Evolutionary conservation across 1,140 invertebrate genomes (phyloP).

Genomic region (Drosophila rufa): DNA sequence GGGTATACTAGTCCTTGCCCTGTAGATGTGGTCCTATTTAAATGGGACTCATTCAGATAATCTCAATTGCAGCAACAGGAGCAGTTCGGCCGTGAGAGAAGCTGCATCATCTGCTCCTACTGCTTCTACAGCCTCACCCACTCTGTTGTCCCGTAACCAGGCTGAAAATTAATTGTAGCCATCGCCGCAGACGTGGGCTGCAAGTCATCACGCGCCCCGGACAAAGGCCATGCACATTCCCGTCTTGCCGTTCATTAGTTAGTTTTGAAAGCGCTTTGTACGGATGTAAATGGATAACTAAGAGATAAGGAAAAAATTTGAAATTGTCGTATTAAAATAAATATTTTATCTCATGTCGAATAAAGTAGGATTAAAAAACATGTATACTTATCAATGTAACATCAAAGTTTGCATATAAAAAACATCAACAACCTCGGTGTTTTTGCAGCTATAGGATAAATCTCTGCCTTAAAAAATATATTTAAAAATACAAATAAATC

Average conservation of each 20-base stretch:
- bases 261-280: constrained; percentile 46
- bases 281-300: background rate
- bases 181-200: constrained; percentile 48
- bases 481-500: no score
- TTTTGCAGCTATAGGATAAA: no score
- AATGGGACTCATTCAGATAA: background rate
- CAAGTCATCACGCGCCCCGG: constrained; percentile 27
- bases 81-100: background rate
- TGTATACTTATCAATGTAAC: no score
- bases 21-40: background rate
- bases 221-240: constrained; percentile 49
- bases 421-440: no score
- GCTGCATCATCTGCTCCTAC: background rate
- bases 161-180: constrained; percentile 70
- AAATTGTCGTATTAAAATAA: no score
- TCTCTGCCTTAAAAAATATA: no score
- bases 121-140: constrained; percentile 27
- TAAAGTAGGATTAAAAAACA: no score
- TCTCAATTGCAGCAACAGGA: no score
- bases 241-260: constrained; percentile 61
- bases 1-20: no score
- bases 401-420: no score
- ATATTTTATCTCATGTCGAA: no score
- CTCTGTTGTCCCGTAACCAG: constrained; percentile 43
- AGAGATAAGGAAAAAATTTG: no score